These are phyloP conservation scores for Furcifer pardalis DNA, from an alignment of 2,797 vertebrate species.

Conservation along the genomic window DNA sequence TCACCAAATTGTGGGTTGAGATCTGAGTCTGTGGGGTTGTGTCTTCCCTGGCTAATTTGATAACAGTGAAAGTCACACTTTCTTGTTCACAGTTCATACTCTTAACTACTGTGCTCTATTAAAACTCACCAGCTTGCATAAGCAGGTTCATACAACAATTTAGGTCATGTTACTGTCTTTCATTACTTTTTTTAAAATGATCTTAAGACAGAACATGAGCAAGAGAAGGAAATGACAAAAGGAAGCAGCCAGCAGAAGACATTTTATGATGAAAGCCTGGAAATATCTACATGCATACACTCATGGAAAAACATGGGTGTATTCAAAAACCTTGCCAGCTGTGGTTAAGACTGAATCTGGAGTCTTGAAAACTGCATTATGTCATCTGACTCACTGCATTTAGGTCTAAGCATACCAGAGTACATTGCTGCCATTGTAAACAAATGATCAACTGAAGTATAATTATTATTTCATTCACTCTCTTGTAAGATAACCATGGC, in stretches of 20 bases:
- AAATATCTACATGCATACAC: not conserved
- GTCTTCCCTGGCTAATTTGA: not conserved
- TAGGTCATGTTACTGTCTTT: not conserved
- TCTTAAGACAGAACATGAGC: not conserved
- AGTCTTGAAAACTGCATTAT: not conserved
- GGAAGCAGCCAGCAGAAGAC: not conserved
- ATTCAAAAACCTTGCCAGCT: not conserved
- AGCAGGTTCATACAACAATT: not conserved
- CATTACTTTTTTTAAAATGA: not conserved
- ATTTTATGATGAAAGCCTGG: not conserved
- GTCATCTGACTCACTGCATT: not conserved
- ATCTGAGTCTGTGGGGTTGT: not conserved
- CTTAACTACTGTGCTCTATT: not conserved
- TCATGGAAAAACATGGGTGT: not conserved
- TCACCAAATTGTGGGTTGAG: not conserved
- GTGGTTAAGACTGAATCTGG: not conserved
- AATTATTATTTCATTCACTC: not conserved
- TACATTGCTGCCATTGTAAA: fast-evolving
- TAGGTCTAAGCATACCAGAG: fast-evolving
- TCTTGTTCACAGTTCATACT: not conserved
- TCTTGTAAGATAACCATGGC: fast-evolving
- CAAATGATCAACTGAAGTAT: not conserved
- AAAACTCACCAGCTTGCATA: not conserved
- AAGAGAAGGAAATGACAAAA: not conserved
- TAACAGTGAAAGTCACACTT: not conserved